A percentile compares a stretch with the other conserved stretches of the same genome.
phyloP scores from a whole-genome alignment of 2,113 vertebrate genomes.

The Heterotis niloticus region DNA sequence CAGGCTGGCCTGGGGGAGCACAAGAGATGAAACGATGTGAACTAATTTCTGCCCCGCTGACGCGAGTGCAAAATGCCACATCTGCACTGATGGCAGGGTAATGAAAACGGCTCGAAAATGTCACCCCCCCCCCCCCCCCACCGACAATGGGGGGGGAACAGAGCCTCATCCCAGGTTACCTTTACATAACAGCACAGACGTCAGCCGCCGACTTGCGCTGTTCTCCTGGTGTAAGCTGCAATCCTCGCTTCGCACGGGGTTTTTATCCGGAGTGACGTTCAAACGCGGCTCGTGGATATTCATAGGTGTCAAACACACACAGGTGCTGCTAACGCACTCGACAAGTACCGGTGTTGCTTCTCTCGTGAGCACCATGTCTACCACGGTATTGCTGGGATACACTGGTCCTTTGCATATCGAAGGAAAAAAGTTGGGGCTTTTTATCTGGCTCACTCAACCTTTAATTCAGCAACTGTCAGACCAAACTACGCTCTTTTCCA shows the following conservation, averaged over 20 bases:
- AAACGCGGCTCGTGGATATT: background rate
- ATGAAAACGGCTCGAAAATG: constrained; percentile 14
- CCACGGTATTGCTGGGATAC: no score
- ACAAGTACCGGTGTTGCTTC: background rate
- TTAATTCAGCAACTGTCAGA: no score
- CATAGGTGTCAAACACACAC: background rate
- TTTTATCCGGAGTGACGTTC: background rate
- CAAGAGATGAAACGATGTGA: background rate
- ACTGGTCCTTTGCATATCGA: no score
- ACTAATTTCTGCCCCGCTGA: no score
- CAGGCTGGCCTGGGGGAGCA: background rate
- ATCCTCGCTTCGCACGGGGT: no score
- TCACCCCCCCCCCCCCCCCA: background rate
- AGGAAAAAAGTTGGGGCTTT: no score
- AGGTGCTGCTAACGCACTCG: background rate
- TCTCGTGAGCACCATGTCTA: no score
- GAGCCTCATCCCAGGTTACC: background rate
- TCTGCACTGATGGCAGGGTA: background rate
- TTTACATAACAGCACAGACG: background rate
- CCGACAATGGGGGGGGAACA: no score
- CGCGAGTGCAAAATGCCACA: background rate
- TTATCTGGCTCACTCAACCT: no score
- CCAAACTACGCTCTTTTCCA: no score
- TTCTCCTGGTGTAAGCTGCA: background rate
- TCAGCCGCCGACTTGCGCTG: background rate